Base-by-base conservation (phyloP, 2,113 vertebrate species). In the Vulpes vulpes region DNA sequence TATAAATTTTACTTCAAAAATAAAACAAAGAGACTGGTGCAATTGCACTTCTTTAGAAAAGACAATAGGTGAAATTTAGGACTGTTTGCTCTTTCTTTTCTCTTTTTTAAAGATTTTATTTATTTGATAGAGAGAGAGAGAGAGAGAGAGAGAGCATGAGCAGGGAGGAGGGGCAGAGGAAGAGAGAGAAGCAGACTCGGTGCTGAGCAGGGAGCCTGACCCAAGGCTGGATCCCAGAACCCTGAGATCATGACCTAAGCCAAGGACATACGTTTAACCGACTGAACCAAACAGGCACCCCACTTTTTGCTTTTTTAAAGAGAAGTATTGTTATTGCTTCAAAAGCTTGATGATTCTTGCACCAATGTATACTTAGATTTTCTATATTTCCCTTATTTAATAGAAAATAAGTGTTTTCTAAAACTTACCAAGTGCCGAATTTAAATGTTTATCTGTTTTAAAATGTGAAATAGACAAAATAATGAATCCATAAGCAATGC, bases 381-480 rank as follows among this genome's bases (percentile, higher is more conserved):
- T 27, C 16, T 19, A 64, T 86, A 76, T 78, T 92, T 30, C 3
- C 25, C 8, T 19, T n/a, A 30, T 17, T 82, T 67, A 62, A 91
- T 62, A 55, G 35, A 55, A 83, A 96, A 87, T 65, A 92, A 38
- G 0, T 71, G 8, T 82, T 90, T 93, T 60, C 59, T 85, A 17
- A 92, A 88, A 86, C 0, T 76, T 84, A 94, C 3, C 2, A 79
- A 96, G 79, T 57, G 25, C 3, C 71, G 35, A 76, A 59, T 89
- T 95, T 91, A 80, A 92, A 83, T 23, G n/a, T 67, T 73, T 73
- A 62, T 64, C 8, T 93, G 0, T 91, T 91, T 96, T 49, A 95
- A 89, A 59, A 55, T 87, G 49, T 90, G 57, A 65, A 94, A 35
- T 25, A 51, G n/a, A 80, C 15, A 74, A 65, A 80, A 30, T 43